These are phyloP conservation scores for Lophius piscatorius DNA, from an alignment of 2,113 vertebrate genomes.

Conservation along the genomic window DNA sequence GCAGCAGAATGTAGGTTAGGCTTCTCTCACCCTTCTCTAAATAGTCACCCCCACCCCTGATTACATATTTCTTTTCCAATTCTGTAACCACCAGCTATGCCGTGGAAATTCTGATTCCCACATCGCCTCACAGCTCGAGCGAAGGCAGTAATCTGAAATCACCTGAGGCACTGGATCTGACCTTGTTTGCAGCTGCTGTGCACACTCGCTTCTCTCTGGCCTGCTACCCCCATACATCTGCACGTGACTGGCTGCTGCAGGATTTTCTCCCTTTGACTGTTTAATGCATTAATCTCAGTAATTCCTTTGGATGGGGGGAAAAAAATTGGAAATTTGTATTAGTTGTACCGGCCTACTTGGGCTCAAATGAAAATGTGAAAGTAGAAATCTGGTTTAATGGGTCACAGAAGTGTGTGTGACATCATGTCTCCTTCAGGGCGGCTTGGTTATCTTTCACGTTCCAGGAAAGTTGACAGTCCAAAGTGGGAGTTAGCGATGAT, in stretches of 20 bases:
- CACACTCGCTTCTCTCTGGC: constrained; percentile 30
- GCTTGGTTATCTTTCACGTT: constrained; percentile 18
- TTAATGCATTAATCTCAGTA: constrained; percentile 65
- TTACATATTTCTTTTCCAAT: constrained; percentile 56
- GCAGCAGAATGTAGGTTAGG: constrained; percentile 57
- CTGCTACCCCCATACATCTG: constrained; percentile 15
- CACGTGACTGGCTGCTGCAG: constrained; percentile 52
- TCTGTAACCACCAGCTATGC: constrained; percentile 19
- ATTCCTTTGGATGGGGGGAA: constrained; percentile 57
- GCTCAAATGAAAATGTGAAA: constrained; percentile 27
- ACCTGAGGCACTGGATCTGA: constrained; percentile 55
- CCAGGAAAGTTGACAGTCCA: constrained; percentile 14
- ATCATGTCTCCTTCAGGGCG: constrained; percentile 27
- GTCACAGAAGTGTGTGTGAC: constrained; percentile 35
- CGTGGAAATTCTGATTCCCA: constrained; percentile 34
- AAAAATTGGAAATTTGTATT: constrained; percentile 51
- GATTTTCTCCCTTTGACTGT: constrained; percentile 55
- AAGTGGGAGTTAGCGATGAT: background rate
- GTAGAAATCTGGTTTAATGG: constrained; percentile 42
- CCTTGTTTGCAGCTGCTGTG: constrained; percentile 34
- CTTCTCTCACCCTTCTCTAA: constrained; percentile 22
- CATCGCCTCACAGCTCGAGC: constrained; percentile 29
- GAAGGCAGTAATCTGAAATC: constrained; percentile 51
- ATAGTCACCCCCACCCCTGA: constrained; percentile 42
- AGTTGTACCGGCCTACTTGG: constrained; percentile 64